A percentile compares a stretch with the other conserved stretches of the same genome.
Evolutionary conservation across 2,797 vertebrate genomes (phyloP).

Genomic region (Eulemur coronatus): DNA sequence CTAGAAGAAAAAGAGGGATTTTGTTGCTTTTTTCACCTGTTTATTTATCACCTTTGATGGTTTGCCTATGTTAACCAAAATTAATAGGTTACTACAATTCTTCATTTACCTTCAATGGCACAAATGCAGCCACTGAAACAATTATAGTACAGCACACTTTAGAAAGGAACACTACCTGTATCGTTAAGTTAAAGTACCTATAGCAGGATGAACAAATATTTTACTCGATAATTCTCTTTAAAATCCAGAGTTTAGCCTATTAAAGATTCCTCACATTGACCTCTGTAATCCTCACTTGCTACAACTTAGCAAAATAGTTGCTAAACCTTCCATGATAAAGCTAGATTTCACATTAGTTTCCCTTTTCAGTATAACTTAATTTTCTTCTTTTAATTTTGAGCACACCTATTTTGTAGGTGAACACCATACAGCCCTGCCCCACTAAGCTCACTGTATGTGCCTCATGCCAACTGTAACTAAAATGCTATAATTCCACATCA

Average conservation of each 20-base stretch:
- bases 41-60: not conserved
- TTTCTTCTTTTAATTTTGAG: constrained; percentile 32
- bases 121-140: not conserved
- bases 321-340: constrained; percentile 72
- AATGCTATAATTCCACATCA: constrained; percentile 63
- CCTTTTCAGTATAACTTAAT: constrained; percentile 56
- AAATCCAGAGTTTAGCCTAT: constrained; percentile 80
- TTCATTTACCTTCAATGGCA: not conserved
- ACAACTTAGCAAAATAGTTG: constrained; percentile 80
- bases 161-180: constrained; percentile 50
- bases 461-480: not conserved
- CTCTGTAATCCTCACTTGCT: constrained; percentile 80
- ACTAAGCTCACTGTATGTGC: not conserved
- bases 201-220: constrained; percentile 75
- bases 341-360: constrained; percentile 68
- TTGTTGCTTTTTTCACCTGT: not conserved
- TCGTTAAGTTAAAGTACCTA: constrained; percentile 69
- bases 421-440: not conserved
- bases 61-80: constrained; percentile 1
- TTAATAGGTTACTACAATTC: not conserved
- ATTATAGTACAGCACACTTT: not conserved
- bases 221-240: constrained; percentile 81
- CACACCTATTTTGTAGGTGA: constrained; percentile 22
- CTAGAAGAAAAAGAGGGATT: not conserved
- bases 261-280: constrained; percentile 82